Conservation (phyloP, 2,797 vertebrate genomes). For the Cirrhinus mrigala region DNA sequence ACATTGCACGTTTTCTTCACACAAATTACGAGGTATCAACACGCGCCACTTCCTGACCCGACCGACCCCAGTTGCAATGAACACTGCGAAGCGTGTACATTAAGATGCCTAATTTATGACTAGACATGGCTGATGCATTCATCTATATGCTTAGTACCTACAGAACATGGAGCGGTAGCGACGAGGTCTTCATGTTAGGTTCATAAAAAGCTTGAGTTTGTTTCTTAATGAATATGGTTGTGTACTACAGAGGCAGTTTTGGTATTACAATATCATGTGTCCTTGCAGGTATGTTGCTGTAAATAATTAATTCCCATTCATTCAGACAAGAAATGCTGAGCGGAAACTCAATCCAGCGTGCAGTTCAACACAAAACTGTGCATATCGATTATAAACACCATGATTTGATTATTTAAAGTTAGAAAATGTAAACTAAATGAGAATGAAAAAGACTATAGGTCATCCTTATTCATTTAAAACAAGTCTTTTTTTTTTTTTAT, state of each 20-base stretch:
- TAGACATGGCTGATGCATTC: conserved; percentile 48
- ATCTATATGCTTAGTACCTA: conserved; percentile 42
- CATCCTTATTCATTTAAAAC: background rate
- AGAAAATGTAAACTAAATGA: background rate
- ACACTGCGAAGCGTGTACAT: conserved; percentile 16
- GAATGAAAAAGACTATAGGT: background rate
- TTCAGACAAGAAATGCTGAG: conserved; percentile 75
- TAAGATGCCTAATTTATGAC: conserved; percentile 54
- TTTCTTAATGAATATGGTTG: conserved; percentile 44
- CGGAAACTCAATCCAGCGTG: conserved; percentile 72
- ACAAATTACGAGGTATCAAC: conserved; percentile 14
- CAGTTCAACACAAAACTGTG: conserved; percentile 33
- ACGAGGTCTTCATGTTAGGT: conserved; percentile 35
- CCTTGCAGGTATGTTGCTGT: conserved; percentile 64
- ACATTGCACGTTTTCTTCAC: background rate
- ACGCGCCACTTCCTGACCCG: conserved; percentile 21
- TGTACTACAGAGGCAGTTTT: conserved; percentile 45
- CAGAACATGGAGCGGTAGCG: conserved; percentile 27
- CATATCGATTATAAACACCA: conserved; percentile 32
- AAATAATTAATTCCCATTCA: conserved; percentile 81
- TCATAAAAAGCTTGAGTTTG: background rate
- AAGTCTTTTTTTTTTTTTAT: background rate
- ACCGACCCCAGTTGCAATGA: conserved; percentile 6
- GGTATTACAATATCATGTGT: conserved; percentile 48
- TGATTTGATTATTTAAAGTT: background rate